Percentiles rank a stretch among this genome's conserved stretches.
phyloP scores from a whole-genome alignment of 1,140 invertebrate species.

The Drosophila nigromelanica region DNA sequence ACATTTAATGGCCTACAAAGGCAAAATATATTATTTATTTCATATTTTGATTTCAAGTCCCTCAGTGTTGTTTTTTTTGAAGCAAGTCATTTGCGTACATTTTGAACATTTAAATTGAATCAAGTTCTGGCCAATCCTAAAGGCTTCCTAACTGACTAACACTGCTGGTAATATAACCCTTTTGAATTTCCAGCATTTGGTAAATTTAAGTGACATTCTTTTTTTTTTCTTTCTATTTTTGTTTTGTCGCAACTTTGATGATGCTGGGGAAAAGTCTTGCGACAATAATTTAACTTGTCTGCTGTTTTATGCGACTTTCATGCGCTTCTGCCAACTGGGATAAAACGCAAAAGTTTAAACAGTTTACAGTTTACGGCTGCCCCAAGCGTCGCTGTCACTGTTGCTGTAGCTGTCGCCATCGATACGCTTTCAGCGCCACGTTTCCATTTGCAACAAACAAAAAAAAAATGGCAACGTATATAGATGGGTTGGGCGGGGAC shows the following conservation, averaged over 20 bases:
- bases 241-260: conserved; percentile 31
- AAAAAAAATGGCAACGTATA: conserved; percentile 4
- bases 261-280: conserved; percentile 19
- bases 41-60: neutral
- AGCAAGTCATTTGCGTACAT: conserved; percentile 45
- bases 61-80: neutral
- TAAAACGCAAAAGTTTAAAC: conserved; percentile 70
- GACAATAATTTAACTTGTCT: conserved; percentile 55
- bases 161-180: conserved; percentile 27
- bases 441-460: conserved; percentile 18
- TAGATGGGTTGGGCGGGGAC: neutral
- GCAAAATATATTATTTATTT: neutral
- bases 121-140: conserved; percentile 36
- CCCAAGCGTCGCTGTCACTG: conserved; percentile 10
- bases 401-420: conserved; percentile 21
- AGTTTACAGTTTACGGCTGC: conserved; percentile 56
- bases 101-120: conserved; percentile 65
- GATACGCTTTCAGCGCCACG: conserved; percentile 17
- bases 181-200: conserved; percentile 8
- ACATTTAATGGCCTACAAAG: no score
- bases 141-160: conserved; percentile 4
- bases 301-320: conserved; percentile 38
- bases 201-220: conserved; percentile 21
- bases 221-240: neutral
- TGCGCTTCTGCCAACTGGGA: conserved; percentile 27